Conservation (phyloP, 2,888 invertebrate species). For the Perithous albicinctus region DNA sequence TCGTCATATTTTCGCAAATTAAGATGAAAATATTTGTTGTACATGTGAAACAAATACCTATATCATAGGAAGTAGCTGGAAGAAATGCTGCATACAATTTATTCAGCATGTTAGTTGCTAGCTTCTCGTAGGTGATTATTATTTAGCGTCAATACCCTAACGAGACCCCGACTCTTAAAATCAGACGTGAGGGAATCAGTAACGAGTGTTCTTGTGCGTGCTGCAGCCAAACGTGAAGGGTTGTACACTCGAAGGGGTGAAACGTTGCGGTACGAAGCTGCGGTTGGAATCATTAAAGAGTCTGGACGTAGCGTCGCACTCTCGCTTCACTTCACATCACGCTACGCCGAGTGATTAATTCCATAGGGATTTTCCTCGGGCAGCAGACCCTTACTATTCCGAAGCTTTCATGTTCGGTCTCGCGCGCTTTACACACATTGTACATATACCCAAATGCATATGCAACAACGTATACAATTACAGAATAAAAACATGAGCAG, state of each 20-base stretch:
- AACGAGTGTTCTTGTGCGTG: conserved; percentile 15
- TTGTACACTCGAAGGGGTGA: conserved; percentile 30
- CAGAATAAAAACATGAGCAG: neutral
- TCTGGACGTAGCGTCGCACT: conserved; percentile 51
- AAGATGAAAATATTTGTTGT: too few relatives aligned
- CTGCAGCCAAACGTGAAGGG: conserved; percentile 50
- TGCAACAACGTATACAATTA: neutral
- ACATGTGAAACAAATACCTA: neutral
- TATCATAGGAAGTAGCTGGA: neutral
- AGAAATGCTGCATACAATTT: neutral
- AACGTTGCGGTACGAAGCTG: conserved; percentile 1
- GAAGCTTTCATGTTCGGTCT: neutral
- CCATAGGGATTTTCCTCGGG: conserved; percentile 47
- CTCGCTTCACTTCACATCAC: conserved; percentile 26
- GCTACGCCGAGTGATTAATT: conserved; percentile 70
- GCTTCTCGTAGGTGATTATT: neutral
- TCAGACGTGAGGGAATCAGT: conserved; percentile 24
- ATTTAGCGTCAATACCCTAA: conserved; percentile 16
- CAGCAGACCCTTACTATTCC: conserved; percentile 26
- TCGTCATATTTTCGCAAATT: too few relatives aligned
- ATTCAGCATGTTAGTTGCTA: neutral
- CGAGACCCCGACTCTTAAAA: neutral
- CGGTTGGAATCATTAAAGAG: conserved; percentile 65
- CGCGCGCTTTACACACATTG: neutral
- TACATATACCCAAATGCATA: conserved; percentile 2